These are phyloP conservation scores for Drosophila yooni DNA, from an alignment of 2,888 invertebrate species.

Conservation along the genomic window DNA sequence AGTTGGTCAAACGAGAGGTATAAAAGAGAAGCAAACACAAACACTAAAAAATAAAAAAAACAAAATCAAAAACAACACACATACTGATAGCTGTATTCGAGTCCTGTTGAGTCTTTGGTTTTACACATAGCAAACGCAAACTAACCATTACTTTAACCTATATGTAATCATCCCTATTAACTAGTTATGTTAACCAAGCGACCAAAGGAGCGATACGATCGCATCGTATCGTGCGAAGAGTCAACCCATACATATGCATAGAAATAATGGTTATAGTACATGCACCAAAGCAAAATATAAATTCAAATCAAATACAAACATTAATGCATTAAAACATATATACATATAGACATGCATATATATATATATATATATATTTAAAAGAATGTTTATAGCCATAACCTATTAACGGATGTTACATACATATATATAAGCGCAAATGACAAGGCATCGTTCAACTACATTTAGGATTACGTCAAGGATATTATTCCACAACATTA, in stretches of 20 bases:
- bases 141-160: conserved; percentile 27
- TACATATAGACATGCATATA: conserved; percentile 29
- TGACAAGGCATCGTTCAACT: conserved; percentile 51
- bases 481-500: conserved; percentile 17
- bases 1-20: conserved; percentile 9
- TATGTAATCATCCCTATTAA: conserved; percentile 21
- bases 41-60: background rate
- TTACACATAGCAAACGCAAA: conserved; percentile 15
- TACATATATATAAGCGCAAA: conserved; percentile 51
- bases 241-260: conserved; percentile 74
- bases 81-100: conserved; percentile 7
- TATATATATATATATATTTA: conserved; percentile 36
- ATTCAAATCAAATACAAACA: conserved; percentile 33
- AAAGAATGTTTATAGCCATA: conserved; percentile 57
- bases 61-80: background rate
- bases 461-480: conserved; percentile 41
- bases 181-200: conserved; percentile 44
- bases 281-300: conserved; percentile 25
- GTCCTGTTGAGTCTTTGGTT: conserved; percentile 38
- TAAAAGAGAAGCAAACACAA: conserved; percentile 7
- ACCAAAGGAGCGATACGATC: conserved; percentile 43
- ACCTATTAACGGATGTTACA: conserved; percentile 53
- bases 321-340: conserved; percentile 36
- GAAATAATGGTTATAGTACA: conserved; percentile 58
- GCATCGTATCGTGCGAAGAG: conserved; percentile 42